Evolutionary conservation across 2,888 invertebrate genomes (phyloP).

Genomic region (Alentia gelatinosa): DNA sequence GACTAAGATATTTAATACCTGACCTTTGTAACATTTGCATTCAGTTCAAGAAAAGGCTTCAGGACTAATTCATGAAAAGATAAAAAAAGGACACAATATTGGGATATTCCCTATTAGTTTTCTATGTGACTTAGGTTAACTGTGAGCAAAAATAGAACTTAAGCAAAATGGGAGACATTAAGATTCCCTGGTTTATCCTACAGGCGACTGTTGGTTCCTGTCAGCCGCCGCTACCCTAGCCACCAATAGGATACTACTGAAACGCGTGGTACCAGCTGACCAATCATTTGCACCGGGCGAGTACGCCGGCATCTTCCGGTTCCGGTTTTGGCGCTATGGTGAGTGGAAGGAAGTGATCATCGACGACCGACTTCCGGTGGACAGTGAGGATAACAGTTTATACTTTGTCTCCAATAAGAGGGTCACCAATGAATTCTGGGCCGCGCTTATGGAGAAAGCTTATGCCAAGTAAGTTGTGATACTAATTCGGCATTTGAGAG

Average conservation of each 20-base stretch:
- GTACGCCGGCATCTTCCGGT: slow-evolving; percentile 89
- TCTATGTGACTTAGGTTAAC: too few relatives aligned
- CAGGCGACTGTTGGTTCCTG: slow-evolving; percentile 95
- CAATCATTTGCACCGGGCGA: slow-evolving; percentile 82
- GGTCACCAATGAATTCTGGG: slow-evolving; percentile 86
- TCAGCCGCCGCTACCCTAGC: slow-evolving; percentile 97
- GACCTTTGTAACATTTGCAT: too few relatives aligned
- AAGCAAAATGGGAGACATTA: background rate
- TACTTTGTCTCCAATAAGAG: slow-evolving; percentile 85
- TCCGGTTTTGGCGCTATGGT: slow-evolving; percentile 92
- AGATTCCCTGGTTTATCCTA: background rate
- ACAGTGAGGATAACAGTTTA: slow-evolving; percentile 85
- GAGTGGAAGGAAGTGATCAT: slow-evolving; percentile 88
- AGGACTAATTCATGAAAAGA: too few relatives aligned
- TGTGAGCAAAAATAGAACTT: background rate
- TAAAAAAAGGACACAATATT: too few relatives aligned
- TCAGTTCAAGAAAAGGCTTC: too few relatives aligned
- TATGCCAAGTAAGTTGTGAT: slow-evolving; percentile 70
- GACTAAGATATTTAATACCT: too few relatives aligned
- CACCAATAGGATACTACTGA: slow-evolving; percentile 88
- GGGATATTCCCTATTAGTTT: too few relatives aligned
- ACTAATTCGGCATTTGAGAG: too few relatives aligned
- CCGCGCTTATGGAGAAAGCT: slow-evolving; percentile 85
- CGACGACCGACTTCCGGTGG: slow-evolving; percentile 87
- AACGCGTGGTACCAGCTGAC: slow-evolving; percentile 96